Conservation (phyloP, 2,113 vertebrate species). For the Thamnophis sirtalis region DNA sequence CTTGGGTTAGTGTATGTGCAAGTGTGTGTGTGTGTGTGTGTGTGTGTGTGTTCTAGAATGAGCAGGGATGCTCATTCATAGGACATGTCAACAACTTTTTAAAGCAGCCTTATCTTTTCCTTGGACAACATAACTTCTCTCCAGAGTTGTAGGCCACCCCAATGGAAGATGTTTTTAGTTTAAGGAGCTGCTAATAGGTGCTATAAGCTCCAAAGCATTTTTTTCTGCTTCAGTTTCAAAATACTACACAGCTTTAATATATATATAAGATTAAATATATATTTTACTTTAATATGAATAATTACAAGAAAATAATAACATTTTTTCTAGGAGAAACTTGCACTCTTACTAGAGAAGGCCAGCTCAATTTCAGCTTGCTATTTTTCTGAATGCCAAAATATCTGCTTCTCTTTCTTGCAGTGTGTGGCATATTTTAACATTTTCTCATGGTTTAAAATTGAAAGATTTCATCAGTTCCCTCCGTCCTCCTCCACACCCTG, state of each 20-base stretch:
- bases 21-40: not conserved
- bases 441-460: not conserved
- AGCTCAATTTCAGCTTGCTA: not conserved
- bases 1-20: not conserved
- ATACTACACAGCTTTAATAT: not conserved
- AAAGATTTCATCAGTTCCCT: not conserved
- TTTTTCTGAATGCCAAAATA: not conserved
- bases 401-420: not conserved
- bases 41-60: not conserved
- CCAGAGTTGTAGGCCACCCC: not conserved
- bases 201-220: not conserved
- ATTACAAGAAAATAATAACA: not conserved
- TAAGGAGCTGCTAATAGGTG: not conserved
- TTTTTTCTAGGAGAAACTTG: not conserved
- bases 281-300: not conserved
- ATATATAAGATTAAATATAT: not conserved
- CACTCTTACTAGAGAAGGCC: not conserved
- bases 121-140: not conserved
- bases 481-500: not conserved
- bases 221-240: not conserved
- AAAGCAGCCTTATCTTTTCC: not conserved
- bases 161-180: not conserved
- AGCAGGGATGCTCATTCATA: not conserved
- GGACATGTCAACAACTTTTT: not conserved
- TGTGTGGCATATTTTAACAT: not conserved